Base-by-base conservation (phyloP, 2,113 vertebrate genomes). In the Todiramphus saurophagus region DNA sequence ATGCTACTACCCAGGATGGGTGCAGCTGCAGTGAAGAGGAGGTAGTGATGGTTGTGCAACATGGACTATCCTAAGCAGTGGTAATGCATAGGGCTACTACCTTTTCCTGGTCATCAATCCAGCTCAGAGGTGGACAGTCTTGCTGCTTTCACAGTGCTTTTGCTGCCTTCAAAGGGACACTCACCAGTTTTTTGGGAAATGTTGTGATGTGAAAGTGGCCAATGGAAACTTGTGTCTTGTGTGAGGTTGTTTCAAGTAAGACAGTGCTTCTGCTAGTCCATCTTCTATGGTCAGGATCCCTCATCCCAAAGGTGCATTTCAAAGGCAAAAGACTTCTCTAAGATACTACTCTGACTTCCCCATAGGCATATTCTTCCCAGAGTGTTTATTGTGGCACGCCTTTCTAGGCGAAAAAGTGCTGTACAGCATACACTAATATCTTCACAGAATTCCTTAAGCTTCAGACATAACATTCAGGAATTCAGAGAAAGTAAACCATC, bases 351-450 rank as follows among this genome's bases (percentile, higher is more conserved):
- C 10, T 4, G 11, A 18, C 41, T 74, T 23, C 37, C 16, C 10
- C 2, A 1, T n/a, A 55, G 25, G 10, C 9, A 14, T 0, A 0
- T 73, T 86, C 28, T 74, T 68, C 35, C 35, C n/a, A 43, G 25
- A 46, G 10, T 23, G 39, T 76, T 46, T 37, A 55, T 10, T 37
- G 35, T 1, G 5, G 17, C 8, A 16, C 46, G 18, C 12, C 7
- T 90, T 93, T 78, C 43, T 58, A 67, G 13, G 24, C 66, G 28
- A 77, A 62, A 69, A 90, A 48, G 6, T 66, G 12, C 19, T 64
- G 24, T 50, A 37, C 9, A 12, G 7, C 13, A 33, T 80, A 59
- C 2, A 4, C 31, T 46, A 59, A 43, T 8, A 37, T 67, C 10
- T 67, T 81, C 16, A 41, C 11, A 56, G n/a, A 86, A 41, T 77